phyloP scores from a whole-genome alignment of 2,113 vertebrate species.

The Cebidichthys violaceus region DNA sequence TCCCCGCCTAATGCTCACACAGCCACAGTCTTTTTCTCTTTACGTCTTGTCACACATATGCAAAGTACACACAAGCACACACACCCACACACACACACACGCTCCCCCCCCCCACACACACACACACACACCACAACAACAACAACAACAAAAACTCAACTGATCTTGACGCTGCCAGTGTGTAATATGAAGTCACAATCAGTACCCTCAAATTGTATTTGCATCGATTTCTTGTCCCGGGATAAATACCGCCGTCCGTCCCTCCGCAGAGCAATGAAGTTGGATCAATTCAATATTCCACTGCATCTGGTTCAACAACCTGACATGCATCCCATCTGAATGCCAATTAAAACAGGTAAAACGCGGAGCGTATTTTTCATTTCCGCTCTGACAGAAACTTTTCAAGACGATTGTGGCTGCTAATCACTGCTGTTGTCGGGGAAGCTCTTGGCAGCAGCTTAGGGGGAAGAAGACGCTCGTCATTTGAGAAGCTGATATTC shows the following conservation, averaged over 20 bases:
- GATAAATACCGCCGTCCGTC: conserved; percentile 35
- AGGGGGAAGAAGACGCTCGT: neutral
- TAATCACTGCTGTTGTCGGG: conserved; percentile 1
- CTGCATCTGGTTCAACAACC: conserved; percentile 19
- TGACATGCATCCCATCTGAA: conserved; percentile 18
- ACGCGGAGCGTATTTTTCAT: conserved; percentile 1
- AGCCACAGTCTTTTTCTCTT: neutral
- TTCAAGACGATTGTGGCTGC: neutral
- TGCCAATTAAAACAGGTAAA: conserved; percentile 23
- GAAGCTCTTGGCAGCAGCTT: neutral
- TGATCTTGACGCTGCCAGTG: conserved; percentile 15
- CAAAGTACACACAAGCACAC: neutral
- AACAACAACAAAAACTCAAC: conserved; percentile 25
- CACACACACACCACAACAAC: neutral
- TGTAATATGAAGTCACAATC: conserved; percentile 46
- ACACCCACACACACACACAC: neutral
- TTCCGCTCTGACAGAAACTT: conserved; percentile 21
- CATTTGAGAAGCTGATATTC: neutral
- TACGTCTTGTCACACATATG: neutral
- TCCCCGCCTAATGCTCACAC: conserved; percentile 3
- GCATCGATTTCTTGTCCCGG: conserved; percentile 52
- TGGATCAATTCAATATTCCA: conserved; percentile 54
- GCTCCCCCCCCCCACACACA: too few relatives aligned
- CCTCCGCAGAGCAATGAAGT: conserved; percentile 31
- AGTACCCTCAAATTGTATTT: conserved; percentile 46